Base-by-base conservation (phyloP, 1,140 invertebrate genomes). In the Lordiphosa collinella region DNA sequence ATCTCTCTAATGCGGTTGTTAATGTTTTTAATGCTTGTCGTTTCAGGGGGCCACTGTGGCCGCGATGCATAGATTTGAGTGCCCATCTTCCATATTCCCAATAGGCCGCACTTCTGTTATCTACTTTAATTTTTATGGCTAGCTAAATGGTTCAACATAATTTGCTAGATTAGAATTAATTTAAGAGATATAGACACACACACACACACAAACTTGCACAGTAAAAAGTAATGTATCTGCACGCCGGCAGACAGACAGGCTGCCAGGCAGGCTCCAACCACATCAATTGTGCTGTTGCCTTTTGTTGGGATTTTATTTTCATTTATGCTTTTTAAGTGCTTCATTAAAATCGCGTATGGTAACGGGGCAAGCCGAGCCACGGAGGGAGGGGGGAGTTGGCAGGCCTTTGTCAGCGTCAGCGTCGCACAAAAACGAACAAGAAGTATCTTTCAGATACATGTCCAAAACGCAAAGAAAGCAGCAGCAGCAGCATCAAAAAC, bases 271-370 rank as follows among this genome's bases (percentile, higher is more conserved):
- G 46, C 44, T 47, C 13, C 14, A 18, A 84, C 68, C 79, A 85
- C 72, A 78, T 78, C 73, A 84, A 73, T 84, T 78, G 78, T 73
- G 58, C 34, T 63, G 32, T 60, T 29, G 64, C 66, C 70, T 80
- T 52, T 71, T 80, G 76, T 69, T 84, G 78, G 78, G 71, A 52
- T 84, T 80, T 82, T 82, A 78, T 82, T 82, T 82, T 82, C 68
- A 78, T 82, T 82, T 82, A 78, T 82, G 78, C 72, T 84, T 82
- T 82, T 84, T 84, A 82, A 82, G 78, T 78, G 78, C 78, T 82
- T 82, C 78, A 82, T 84, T 84, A 82, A 82, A 82, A 84, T 73
- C 78, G 78, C 78, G 76, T 84, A 84, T 66, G 78, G 61, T 65
- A 38, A 55, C 57, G 63, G 58, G 51, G 22, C 22, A 7, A 4